Evolutionary conservation across 2,113 vertebrate genomes (phyloP), one percentile per base, ranked within the genome.

Genomic region (Syrrhaptes paradoxus): DNA sequence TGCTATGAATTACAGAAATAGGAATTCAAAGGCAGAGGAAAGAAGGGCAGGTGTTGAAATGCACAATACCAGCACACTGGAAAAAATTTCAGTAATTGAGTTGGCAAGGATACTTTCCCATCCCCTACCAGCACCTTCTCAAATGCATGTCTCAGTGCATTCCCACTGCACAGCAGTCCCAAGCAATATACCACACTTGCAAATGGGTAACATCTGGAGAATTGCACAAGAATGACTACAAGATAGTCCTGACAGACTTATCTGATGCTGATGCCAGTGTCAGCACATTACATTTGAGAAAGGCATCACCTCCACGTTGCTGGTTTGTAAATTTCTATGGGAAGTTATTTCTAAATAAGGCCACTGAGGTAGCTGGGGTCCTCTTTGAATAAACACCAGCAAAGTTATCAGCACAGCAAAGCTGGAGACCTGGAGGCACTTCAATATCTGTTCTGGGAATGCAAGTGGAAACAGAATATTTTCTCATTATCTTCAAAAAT

Each of bases 121-220:
- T 75, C 11, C 18, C 11, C 14, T 73, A 65, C 46, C 58, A 88
- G 45, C 25, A 59, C 29, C 61, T 84, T 61, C 24, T 73, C 38
- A 79, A 70, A 46, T 19, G 9, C 15, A 80, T 86, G 10, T 87
- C 49, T 70, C 11, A 2, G 51, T 62, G 75, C 18, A 76, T 38
- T 83, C 26, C 52, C 43, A 65, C 34, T 28, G 20, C 5, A 10
- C 0, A 0, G 19, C n/a, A 73, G 31, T n/a, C 24, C 16, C 48
- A 55, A 54, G 25, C 12, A 54, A 46, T 26, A 17, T 13, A 36
- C 28, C 38, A 58, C 29, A 49, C 18, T 57, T 68, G 25, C 16
- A 72, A 59, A 54, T 4, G 19, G 34, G 0, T 57, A 38, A 16
- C 43, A 38, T 38, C 38, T 49, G 70, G 41, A 84, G 59, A 92